Conservation (phyloP, 1,140 invertebrate species). For the Protaetia brevitarsis region DNA sequence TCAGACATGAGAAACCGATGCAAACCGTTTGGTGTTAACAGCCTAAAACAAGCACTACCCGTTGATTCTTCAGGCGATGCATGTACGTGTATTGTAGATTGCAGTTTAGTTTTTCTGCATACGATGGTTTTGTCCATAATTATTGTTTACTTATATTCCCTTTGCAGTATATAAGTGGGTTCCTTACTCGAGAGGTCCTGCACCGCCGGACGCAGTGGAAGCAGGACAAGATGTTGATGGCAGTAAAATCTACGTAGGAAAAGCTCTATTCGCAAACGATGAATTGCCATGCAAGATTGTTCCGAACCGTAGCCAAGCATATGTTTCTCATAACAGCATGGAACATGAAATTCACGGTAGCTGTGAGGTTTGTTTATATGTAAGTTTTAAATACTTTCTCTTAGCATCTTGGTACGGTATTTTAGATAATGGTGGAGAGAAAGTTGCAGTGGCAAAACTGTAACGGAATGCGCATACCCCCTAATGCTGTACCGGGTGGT, state of each 20-base stretch:
- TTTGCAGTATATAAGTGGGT: slow-evolving; percentile 38
- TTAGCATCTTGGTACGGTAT: neutral
- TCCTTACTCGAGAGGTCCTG: slow-evolving; percentile 11
- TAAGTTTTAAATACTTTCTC: neutral
- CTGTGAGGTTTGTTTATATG: slow-evolving; percentile 42
- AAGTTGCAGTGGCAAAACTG: slow-evolving; percentile 52
- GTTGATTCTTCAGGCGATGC: too few relatives aligned
- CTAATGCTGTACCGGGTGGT: slow-evolving; percentile 56
- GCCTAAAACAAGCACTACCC: too few relatives aligned
- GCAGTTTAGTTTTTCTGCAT: too few relatives aligned
- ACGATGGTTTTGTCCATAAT: too few relatives aligned
- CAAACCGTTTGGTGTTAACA: too few relatives aligned
- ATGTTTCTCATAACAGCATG: slow-evolving; percentile 49
- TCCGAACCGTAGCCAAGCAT: slow-evolving; percentile 47
- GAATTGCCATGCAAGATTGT: slow-evolving; percentile 48
- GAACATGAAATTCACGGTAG: slow-evolving; percentile 50
- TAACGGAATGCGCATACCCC: slow-evolving; percentile 54
- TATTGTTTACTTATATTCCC: too few relatives aligned
- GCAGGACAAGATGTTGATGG: slow-evolving; percentile 52
- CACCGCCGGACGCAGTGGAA: slow-evolving; percentile 48
- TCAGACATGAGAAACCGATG: too few relatives aligned
- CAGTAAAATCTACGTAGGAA: slow-evolving; percentile 49
- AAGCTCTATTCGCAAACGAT: slow-evolving; percentile 46
- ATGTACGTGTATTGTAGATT: too few relatives aligned
- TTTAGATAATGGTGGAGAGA: slow-evolving; percentile 47